phyloP scores from a whole-genome alignment of 1,140 invertebrate species.

The Chionoecetes opilio region DNA sequence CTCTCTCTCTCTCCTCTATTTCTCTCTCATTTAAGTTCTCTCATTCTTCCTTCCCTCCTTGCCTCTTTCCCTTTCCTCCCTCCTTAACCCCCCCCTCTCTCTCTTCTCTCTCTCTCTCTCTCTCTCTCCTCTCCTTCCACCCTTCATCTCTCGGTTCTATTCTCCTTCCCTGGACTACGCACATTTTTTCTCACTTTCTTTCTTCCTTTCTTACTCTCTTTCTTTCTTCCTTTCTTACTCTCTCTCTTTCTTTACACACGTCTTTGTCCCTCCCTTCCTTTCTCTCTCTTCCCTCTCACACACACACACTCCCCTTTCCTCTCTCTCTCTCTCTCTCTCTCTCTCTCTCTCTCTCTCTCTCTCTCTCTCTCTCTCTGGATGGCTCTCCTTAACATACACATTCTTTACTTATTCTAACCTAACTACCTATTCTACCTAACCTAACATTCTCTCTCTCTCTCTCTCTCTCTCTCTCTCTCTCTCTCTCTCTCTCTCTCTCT shows the following conservation, averaged over 20 bases:
- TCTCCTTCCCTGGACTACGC: neutral
- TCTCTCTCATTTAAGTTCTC: neutral
- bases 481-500: too few species aligned
- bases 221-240: neutral
- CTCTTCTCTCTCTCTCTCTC: conserved; percentile 35
- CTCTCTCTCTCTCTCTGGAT: too few species aligned
- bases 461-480: too few species aligned
- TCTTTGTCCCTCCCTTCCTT: neutral
- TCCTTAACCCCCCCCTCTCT: neutral
- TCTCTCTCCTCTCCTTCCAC: neutral
- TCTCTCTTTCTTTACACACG: neutral
- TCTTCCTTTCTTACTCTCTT: neutral
- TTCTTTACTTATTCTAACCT: too few species aligned
- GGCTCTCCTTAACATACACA: too few species aligned
- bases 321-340: too few species aligned
- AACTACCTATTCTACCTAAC: too few species aligned
- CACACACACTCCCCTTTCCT: neutral
- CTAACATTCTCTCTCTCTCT: too few species aligned
- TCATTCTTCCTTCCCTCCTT: conserved; percentile 45
- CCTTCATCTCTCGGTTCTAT: neutral
- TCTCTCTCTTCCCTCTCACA: neutral
- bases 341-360: too few species aligned
- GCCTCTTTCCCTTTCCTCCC: neutral
- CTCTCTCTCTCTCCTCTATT: conserved; percentile 34
- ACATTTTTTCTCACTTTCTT: conserved; percentile 83